Percentiles rank a stretch among this genome's conserved stretches.
Conservation (phyloP, 2,888 invertebrate genomes). For the Bombylius discolor region DNA sequence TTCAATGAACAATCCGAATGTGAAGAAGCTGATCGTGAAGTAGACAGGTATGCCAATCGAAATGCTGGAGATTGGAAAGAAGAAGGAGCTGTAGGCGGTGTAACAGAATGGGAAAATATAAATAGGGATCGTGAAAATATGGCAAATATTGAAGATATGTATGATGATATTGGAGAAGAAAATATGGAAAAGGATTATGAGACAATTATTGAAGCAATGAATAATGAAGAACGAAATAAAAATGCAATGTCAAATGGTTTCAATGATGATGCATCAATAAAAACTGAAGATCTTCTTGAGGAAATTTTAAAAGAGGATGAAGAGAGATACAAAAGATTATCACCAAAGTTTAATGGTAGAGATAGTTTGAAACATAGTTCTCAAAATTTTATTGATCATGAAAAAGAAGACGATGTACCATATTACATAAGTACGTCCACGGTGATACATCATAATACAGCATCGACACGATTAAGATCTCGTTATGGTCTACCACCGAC, state of each 20-base stretch:
- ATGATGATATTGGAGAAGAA: conserved; percentile 32
- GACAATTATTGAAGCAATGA: conserved; percentile 25
- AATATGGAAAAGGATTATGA: conserved; percentile 32
- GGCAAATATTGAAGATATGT: conserved; percentile 33
- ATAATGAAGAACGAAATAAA: conserved; percentile 2
- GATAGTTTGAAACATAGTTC: neutral
- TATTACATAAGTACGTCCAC: neutral
- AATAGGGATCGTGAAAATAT: neutral
- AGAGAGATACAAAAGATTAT: neutral
- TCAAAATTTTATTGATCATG: neutral
- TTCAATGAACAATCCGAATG: conserved; percentile 33
- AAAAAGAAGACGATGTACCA: neutral
- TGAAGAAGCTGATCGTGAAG: conserved; percentile 31
- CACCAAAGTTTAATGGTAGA: neutral
- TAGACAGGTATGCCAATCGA: conserved; percentile 27
- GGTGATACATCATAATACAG: neutral
- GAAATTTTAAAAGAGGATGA: conserved; percentile 9
- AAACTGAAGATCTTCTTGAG: conserved; percentile 7
- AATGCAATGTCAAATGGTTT: neutral
- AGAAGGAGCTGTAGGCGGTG: conserved; percentile 27
- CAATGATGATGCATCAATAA: conserved; percentile 1
- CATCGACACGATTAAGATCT: conserved; percentile 24
- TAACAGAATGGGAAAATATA: neutral
- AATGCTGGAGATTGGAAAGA: conserved; percentile 30
- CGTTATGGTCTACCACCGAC: conserved; percentile 29